Evolutionary conservation across 1,140 invertebrate genomes (phyloP), one percentile per base, ranked within the genome.

Genomic region (Teleogryllus occipitalis): DNA sequence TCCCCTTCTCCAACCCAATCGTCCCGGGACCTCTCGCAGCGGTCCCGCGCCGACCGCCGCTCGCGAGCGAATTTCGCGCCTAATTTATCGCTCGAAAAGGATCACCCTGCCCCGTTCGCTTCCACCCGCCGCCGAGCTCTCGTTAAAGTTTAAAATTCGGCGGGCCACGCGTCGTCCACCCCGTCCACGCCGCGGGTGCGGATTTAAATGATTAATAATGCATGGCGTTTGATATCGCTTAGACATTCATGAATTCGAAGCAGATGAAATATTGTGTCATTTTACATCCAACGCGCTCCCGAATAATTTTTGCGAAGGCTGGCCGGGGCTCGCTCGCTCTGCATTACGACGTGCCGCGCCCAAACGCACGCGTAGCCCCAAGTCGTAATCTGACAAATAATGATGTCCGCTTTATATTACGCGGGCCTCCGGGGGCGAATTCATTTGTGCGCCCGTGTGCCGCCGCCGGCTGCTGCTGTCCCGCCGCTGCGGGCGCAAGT

Each of bases 221-320:
- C 54, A 65, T 65, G 54, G 54, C 54, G 54, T 65, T 65, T 65
- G 54, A 65, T 65, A 65, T 65, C 54, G 54, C 54, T 65, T 65
- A 65, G 54, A 65, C 54, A 65, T 65, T 65, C 54, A 65, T 65
- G 54, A 65, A 65, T 65, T 65, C 18, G 54, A 65, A 65, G 54
- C 54, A 65, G 54, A 65, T 65, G 54, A 65, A 65, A 65, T 65
- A 65, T 65, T 65, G 54, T 65, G 54, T 65, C 54, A 65, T 65
- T 65, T 65, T 65, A 65, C 54, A 65, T 65, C 54, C 54, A 39
- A 39, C 27, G 27, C 54, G 54, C 54, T 65, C 54, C 54, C 54
- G 54, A 65, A 65, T 65, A 65, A 65, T 65, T 65, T 65, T 65
- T 65, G 54, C 18, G 7, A 65, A 2, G 54, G 2, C 54, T 7